Percentiles rank a stretch among this genome's conserved stretches.
Evolutionary conservation across 2,888 invertebrate species (phyloP).

Genomic region (Philereme vetulata): DNA sequence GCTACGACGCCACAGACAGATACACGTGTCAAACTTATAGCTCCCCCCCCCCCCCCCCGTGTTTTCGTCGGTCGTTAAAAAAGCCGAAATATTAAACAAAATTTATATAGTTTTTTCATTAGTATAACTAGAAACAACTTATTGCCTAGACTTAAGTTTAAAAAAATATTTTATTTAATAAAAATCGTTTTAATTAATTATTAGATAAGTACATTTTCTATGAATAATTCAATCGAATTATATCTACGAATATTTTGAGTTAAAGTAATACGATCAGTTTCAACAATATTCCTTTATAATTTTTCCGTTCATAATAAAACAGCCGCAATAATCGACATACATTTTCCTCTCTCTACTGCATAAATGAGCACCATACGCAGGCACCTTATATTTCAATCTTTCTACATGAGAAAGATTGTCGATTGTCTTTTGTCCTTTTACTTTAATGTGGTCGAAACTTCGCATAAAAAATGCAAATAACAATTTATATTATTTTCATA

Average conservation of each 20-base stretch:
- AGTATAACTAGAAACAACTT: too few species aligned
- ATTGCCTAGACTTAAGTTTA: too few species aligned
- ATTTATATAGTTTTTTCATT: too few species aligned
- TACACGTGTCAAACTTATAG: too few species aligned
- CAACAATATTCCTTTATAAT: constrained; percentile 1
- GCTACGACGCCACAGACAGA: too few species aligned
- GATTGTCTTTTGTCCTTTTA: not conserved
- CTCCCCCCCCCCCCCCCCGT: too few species aligned
- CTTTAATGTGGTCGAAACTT: not conserved
- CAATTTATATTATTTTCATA: too few species aligned
- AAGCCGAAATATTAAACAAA: too few species aligned
- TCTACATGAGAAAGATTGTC: not conserved
- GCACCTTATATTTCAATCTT: constrained; percentile 1
- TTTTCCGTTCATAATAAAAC: not conserved
- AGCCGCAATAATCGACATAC: constrained; percentile 4
- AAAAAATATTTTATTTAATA: too few species aligned
- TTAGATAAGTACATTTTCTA: not conserved
- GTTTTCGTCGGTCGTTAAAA: too few species aligned
- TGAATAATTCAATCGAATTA: not conserved
- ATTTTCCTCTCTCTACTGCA: constrained; percentile 4
- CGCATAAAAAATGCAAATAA: too few species aligned
- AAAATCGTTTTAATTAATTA: too few species aligned
- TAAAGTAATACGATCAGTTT: not conserved
- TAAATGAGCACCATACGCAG: constrained; percentile 9
- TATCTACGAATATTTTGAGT: not conserved